phyloP scores from a whole-genome alignment of 1,140 invertebrate species.

The Danaus melanippus region DNA sequence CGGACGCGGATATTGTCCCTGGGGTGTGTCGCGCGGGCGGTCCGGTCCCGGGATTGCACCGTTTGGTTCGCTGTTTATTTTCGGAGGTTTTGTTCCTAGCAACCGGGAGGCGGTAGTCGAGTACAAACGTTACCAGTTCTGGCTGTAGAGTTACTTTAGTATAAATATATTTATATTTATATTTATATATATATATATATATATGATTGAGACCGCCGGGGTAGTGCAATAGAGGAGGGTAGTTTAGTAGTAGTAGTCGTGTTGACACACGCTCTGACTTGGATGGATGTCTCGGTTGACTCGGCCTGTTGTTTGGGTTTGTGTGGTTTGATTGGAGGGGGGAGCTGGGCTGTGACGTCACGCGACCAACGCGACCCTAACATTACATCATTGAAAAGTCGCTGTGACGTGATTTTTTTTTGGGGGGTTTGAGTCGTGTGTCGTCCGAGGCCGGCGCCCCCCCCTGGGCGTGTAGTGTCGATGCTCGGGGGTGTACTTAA shows the following conservation, averaged over 20 bases:
- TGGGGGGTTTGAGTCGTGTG: conserved; percentile 1
- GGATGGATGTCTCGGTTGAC: conserved; percentile 13
- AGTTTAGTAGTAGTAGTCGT: background rate
- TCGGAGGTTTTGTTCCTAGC: conserved; percentile 29
- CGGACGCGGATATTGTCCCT: conserved; percentile 50
- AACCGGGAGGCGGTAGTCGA: conserved; percentile 53
- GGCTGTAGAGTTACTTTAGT: conserved; percentile 59
- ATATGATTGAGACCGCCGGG: conserved; percentile 59
- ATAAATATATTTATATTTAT: conserved; percentile 29
- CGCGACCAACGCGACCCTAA: too few relatives aligned
- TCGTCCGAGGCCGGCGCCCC: conserved; percentile 2
- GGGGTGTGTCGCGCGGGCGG: conserved; percentile 8
- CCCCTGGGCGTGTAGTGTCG: background rate
- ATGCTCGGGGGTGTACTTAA: conserved; percentile 48
- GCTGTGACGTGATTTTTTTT: conserved; percentile 3
- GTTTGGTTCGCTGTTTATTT: conserved; percentile 6
- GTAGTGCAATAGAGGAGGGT: conserved; percentile 62
- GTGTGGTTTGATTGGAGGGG: too few relatives aligned
- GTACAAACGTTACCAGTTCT: conserved; percentile 65
- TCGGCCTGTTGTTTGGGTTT: too few relatives aligned
- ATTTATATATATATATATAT: conserved; percentile 24
- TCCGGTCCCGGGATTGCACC: too few relatives aligned
- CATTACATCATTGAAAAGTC: conserved; percentile 4
- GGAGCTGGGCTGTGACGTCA: too few relatives aligned
- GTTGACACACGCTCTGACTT: conserved; percentile 2